Conservation (phyloP, 2,113 vertebrate species). For the Cochlearius cochlearius region DNA sequence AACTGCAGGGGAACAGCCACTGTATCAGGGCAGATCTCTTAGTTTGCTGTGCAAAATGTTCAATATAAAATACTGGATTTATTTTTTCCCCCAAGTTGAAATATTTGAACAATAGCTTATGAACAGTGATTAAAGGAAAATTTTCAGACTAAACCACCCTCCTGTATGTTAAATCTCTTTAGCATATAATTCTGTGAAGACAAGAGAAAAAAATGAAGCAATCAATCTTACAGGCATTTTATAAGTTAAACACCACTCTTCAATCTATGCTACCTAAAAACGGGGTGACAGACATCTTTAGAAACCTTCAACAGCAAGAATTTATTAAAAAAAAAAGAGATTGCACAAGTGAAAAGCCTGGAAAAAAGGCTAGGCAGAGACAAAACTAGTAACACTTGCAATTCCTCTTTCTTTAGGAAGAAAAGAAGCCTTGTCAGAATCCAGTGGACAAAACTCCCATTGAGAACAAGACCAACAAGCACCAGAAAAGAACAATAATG, state of each 20-base stretch:
- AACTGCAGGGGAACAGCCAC: neutral
- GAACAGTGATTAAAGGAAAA: neutral
- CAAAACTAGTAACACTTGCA: neutral
- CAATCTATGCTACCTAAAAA: neutral
- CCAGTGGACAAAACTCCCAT: neutral
- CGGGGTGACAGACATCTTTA: neutral
- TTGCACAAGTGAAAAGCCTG: neutral
- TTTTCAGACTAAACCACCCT: neutral
- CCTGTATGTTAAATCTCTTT: neutral
- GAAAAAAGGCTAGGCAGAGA: neutral
- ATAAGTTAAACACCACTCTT: neutral
- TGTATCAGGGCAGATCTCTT: neutral
- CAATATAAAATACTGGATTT: neutral
- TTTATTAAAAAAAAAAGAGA: neutral
- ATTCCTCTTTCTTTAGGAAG: neutral
- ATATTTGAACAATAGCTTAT: neutral
- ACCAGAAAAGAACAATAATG: neutral
- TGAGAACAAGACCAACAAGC: neutral
- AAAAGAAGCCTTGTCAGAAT: neutral
- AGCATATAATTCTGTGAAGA: neutral
- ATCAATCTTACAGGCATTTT: neutral
- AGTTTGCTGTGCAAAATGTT: neutral
- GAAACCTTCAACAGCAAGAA: neutral
- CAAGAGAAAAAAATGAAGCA: neutral
- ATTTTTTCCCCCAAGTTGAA: neutral